Evolutionary conservation across 2,113 vertebrate genomes (phyloP).

Genomic region (Ciconia maguari): DNA sequence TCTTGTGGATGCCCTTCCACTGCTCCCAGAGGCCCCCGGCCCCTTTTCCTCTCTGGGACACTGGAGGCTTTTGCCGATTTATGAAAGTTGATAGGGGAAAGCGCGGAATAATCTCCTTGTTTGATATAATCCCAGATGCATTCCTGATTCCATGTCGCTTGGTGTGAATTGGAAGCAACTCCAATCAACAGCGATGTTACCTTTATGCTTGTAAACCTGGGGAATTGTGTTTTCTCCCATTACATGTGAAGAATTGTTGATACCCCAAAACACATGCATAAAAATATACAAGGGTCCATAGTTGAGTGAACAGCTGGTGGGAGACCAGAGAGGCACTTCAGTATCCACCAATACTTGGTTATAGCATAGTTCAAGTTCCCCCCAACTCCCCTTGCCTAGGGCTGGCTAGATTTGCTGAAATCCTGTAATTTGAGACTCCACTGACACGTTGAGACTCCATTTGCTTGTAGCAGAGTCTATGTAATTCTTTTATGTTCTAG

Average conservation of each 20-base stretch:
- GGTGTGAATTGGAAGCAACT: neutral
- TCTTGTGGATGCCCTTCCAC: conserved; percentile 9
- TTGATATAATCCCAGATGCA: neutral
- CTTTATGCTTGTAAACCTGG: neutral
- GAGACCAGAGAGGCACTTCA: neutral
- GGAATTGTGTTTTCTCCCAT: neutral
- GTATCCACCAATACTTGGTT: neutral
- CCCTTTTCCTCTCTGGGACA: neutral
- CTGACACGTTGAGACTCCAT: neutral
- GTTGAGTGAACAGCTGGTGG: neutral
- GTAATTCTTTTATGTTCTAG: neutral
- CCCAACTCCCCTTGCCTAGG: neutral
- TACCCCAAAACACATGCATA: neutral
- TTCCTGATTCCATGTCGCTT: neutral
- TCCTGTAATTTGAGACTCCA: neutral
- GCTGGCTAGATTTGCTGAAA: neutral
- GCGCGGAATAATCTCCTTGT: neutral
- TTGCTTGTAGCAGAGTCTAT: neutral
- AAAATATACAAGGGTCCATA: neutral
- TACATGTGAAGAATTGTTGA: neutral
- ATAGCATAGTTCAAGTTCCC: neutral
- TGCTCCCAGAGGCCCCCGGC: conserved; percentile 29
- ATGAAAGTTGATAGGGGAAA: neutral
- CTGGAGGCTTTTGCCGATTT: conserved; percentile 38
- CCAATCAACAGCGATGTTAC: accelerated